Base-by-base conservation (phyloP, 1,140 invertebrate species). In the Andricus grossulariae region DNA sequence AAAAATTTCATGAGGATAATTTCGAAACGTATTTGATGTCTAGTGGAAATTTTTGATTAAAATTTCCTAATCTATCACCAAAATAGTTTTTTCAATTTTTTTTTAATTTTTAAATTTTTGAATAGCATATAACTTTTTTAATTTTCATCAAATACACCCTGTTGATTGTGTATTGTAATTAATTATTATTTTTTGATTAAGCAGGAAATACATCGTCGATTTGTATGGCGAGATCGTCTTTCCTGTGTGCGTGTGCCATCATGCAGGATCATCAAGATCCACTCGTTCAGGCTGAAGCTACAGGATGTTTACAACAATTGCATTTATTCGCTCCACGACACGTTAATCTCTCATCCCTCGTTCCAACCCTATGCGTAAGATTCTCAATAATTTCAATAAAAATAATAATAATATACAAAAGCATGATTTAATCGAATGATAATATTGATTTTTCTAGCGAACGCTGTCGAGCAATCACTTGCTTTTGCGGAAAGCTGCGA, bases 251-350 rank as follows among this genome's bases (percentile, higher is more conserved):
- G 32, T 99, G 98, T 92, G 96, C 96, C 1, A 95, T 99, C 52
- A 96, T 99, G 94, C 96, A 98, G 88, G 96, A 97, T 87, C 97
- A 98, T 89, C 93, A 95, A 74, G 96, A 97, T 91, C 95, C 96
- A 1, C 92, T 98, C 18, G 97, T 99, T 2, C 97, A 99, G 91
- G 97, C 98, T 0, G 98, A 99, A 91, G 98, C 98, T 11, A 97
- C 98, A 13, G 95, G 96, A 39, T 99, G 98, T 88, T 93, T 99
- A 52, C 99, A 99, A 88, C 98, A 99, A 87, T 92, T 99, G 73
- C 99, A 99, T 92, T 93, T 99, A 89, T 99, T 99, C 92, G 98
- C 98, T 78, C 98, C 98, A 0, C 93, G 95, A 83, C 97, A 98
- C 88, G 96, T 99, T 70, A 98, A 99, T 91, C 92, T 99, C 76